Evolutionary conservation across 2,113 vertebrate genomes (phyloP).

Genomic region (Cheilinus undulatus): DNA sequence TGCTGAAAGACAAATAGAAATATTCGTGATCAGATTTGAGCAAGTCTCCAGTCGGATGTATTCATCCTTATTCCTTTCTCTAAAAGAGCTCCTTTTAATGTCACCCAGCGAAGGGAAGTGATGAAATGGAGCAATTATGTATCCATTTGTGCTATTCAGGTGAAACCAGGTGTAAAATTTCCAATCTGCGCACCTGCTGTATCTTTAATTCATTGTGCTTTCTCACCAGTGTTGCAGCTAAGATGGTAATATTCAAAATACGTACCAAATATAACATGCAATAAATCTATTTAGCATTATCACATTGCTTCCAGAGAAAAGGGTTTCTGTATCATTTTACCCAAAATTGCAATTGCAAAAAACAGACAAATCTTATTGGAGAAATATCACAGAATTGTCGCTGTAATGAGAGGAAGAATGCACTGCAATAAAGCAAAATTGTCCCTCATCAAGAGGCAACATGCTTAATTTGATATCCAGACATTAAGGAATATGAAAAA

Average conservation of each 20-base stretch:
- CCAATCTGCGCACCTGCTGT: slow-evolving; percentile 81
- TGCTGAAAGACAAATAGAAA: slow-evolving; percentile 68
- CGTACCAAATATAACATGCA: slow-evolving; percentile 65
- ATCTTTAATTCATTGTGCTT: slow-evolving; percentile 71
- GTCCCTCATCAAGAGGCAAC: slow-evolving; percentile 51
- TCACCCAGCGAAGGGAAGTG: slow-evolving; percentile 71
- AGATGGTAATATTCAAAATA: slow-evolving; percentile 70
- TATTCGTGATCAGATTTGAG: slow-evolving; percentile 63
- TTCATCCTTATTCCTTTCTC: slow-evolving; percentile 65
- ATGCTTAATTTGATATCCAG: slow-evolving; percentile 61
- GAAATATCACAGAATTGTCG: slow-evolving; percentile 29
- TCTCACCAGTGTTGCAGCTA: slow-evolving; percentile 65
- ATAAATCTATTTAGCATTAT: slow-evolving; percentile 70
- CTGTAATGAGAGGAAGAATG: slow-evolving; percentile 45
- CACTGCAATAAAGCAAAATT: slow-evolving; percentile 53
- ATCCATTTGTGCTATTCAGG: slow-evolving; percentile 80
- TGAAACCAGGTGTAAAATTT: slow-evolving; percentile 84
- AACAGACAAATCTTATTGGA: slow-evolving; percentile 31
- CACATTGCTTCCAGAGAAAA: slow-evolving; percentile 41
- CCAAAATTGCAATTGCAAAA: slow-evolving; percentile 34
- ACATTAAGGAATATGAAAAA: slow-evolving; percentile 59
- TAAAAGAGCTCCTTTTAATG: slow-evolving; percentile 71
- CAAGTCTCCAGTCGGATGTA: slow-evolving; percentile 55
- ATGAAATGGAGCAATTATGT: slow-evolving; percentile 82
- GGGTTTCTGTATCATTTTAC: slow-evolving; percentile 12